Percentiles rank a stretch among this genome's conserved stretches.
These are phyloP conservation scores for Crypturellus undulatus DNA, from an alignment of 2,113 vertebrate species.

Conservation along the genomic window DNA sequence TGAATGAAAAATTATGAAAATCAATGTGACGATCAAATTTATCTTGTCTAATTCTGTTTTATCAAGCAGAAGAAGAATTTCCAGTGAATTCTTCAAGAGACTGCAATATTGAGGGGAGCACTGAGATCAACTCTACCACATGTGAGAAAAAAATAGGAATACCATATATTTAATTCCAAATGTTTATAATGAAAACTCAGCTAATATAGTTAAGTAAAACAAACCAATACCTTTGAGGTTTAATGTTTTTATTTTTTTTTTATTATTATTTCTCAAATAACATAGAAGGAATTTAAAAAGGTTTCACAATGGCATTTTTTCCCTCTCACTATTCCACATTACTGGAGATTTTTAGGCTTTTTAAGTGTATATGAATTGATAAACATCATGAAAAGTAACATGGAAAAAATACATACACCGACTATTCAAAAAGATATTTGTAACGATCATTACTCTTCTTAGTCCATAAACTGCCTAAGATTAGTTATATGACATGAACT, in stretches of 20 bases:
- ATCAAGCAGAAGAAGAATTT: constrained; percentile 73
- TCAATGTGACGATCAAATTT: constrained; percentile 37
- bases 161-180: constrained; percentile 65
- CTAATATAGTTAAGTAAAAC: neutral
- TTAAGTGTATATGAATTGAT: neutral
- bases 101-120: neutral
- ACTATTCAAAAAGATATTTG: neutral
- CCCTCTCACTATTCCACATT: constrained; percentile 22
- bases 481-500: neutral
- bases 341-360: constrained; percentile 21
- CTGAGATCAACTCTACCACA: constrained; percentile 24
- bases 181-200: neutral
- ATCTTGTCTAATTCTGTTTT: constrained; percentile 73
- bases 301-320: constrained; percentile 28
- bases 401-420: neutral
- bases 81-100: neutral
- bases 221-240: neutral
- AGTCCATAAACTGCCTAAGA: neutral
- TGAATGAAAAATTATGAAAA: neutral
- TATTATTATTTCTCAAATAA: constrained; percentile 47
- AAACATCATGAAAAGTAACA: neutral
- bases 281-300: constrained; percentile 58
- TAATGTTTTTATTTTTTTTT: neutral
- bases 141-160: constrained; percentile 64
- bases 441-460: neutral